Conservation (phyloP, 2,113 vertebrate species). For the Girardinichthys multiradiatus region DNA sequence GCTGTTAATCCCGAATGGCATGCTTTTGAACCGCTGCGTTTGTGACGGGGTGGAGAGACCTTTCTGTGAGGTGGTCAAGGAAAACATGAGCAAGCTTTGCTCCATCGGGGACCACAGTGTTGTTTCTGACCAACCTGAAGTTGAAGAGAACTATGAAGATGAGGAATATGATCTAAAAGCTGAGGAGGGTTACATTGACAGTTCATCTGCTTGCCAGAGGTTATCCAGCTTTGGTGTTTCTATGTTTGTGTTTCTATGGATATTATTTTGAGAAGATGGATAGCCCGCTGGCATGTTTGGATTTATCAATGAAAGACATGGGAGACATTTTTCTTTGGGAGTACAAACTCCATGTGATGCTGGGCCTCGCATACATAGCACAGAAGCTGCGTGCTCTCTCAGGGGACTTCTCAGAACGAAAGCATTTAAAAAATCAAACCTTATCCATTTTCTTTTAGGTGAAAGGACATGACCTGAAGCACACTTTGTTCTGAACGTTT, state of each 20-base stretch:
- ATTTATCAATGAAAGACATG: conserved; percentile 8
- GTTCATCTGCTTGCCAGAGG: conserved; percentile 40
- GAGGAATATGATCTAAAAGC: conserved; percentile 74
- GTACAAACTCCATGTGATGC: not conserved
- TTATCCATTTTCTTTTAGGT: conserved; percentile 9
- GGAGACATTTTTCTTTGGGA: not conserved
- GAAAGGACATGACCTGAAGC: conserved; percentile 40
- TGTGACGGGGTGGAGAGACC: conserved; percentile 84
- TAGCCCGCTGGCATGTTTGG: not conserved
- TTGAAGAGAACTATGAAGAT: conserved; percentile 76
- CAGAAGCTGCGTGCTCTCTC: not conserved
- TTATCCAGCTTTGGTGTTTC: conserved; percentile 22
- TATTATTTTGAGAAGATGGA: conserved; percentile 38
- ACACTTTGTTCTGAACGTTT: conserved; percentile 24
- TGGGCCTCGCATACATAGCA: not conserved
- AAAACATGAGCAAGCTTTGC: conserved; percentile 84
- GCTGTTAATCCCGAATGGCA: conserved; percentile 78
- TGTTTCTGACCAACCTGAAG: conserved; percentile 62
- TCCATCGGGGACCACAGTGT: conserved; percentile 66
- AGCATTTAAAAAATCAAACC: too few species aligned
- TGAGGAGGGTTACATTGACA: conserved; percentile 46
- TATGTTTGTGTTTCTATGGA: conserved; percentile 52
- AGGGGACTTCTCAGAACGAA: not conserved
- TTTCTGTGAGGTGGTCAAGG: conserved; percentile 85
- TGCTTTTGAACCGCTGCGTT: conserved; percentile 79